A percentile compares a stretch with the other conserved stretches of the same genome.
phyloP scores from a whole-genome alignment of 1,140 invertebrate species.

The Cylas formicarius region DNA sequence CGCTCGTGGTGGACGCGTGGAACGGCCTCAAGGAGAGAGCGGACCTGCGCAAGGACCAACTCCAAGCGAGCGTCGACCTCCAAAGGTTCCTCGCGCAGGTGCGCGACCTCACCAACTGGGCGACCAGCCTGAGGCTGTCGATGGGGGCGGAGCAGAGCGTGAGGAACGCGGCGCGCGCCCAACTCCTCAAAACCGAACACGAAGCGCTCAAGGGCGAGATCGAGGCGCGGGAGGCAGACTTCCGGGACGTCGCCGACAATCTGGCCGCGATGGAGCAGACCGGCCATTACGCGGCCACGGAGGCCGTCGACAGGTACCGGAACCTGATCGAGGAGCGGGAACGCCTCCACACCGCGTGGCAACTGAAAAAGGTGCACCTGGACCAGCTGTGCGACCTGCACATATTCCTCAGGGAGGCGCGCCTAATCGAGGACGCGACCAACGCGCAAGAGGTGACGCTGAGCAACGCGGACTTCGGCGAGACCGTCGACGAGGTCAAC shows the following conservation, averaged over 20 bases:
- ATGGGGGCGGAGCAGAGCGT: slow-evolving; percentile 79
- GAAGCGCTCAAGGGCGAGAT: slow-evolving; percentile 90
- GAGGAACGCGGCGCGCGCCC: slow-evolving; percentile 78
- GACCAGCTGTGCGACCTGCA: slow-evolving; percentile 93
- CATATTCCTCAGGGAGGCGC: slow-evolving; percentile 90
- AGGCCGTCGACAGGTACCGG: slow-evolving; percentile 71
- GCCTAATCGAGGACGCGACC: slow-evolving; percentile 85
- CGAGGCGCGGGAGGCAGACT: slow-evolving; percentile 84
- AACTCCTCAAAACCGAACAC: slow-evolving; percentile 82
- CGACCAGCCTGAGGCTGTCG: slow-evolving; percentile 66
- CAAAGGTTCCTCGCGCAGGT: slow-evolving; percentile 79
- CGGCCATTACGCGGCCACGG: slow-evolving; percentile 68
- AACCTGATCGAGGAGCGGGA: slow-evolving; percentile 72
- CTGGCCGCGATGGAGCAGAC: slow-evolving; percentile 79
- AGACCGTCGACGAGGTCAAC: slow-evolving; percentile 79
- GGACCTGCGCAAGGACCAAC: slow-evolving; percentile 65
- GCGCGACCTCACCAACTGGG: slow-evolving; percentile 85
- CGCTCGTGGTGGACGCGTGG: slow-evolving; percentile 82
- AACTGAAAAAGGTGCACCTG: slow-evolving; percentile 80
- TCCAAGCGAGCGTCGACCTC: slow-evolving; percentile 82
- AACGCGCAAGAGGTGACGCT: slow-evolving; percentile 78
- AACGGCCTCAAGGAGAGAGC: slow-evolving; percentile 75
- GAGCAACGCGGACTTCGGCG: slow-evolving; percentile 42
- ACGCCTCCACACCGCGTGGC: slow-evolving; percentile 77
- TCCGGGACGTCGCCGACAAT: slow-evolving; percentile 67